Percentiles rank a stretch among this genome's conserved stretches.
phyloP scores from a whole-genome alignment of 2,888 invertebrate species.

The Parnassius apollo region DNA sequence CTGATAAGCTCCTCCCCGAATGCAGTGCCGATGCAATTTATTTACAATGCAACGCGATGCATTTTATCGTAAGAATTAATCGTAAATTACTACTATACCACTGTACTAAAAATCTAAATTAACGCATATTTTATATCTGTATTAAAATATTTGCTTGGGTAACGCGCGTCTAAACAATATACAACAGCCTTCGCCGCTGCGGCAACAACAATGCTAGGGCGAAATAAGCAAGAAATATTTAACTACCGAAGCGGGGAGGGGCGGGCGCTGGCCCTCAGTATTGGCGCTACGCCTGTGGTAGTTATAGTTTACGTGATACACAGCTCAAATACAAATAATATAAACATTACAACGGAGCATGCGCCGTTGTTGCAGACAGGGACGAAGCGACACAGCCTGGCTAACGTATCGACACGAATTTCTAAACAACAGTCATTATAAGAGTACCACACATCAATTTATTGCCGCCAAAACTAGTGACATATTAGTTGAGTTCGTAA shows the following conservation, averaged over 20 bases:
- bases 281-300: constrained; percentile 81
- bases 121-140: constrained; percentile 33
- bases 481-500: constrained; percentile 15
- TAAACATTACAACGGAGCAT: constrained; percentile 80
- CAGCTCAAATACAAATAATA: constrained; percentile 83
- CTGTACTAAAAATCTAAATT: constrained; percentile 26
- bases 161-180: constrained; percentile 75
- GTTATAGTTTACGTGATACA: constrained; percentile 83
- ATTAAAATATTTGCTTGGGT: constrained; percentile 61
- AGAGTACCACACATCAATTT: constrained; percentile 5
- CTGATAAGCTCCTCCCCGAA: constrained; percentile 66
- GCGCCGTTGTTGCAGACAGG: constrained; percentile 67
- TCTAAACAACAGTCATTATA: constrained; percentile 18
- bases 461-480: constrained; percentile 29
- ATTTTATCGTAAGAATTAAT: constrained; percentile 43
- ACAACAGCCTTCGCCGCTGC: constrained; percentile 77
- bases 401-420: constrained; percentile 17
- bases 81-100: constrained; percentile 30
- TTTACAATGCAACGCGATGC: constrained; percentile 72
- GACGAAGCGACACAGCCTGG: constrained; percentile 49
- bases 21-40: constrained; percentile 76
- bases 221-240: constrained; percentile 83
- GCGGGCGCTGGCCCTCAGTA: constrained; percentile 77
- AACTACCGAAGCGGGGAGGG: constrained; percentile 78
- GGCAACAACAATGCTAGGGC: constrained; percentile 81